phyloP scores from a whole-genome alignment of 2,888 invertebrate genomes.

The Meloe dianella region DNA sequence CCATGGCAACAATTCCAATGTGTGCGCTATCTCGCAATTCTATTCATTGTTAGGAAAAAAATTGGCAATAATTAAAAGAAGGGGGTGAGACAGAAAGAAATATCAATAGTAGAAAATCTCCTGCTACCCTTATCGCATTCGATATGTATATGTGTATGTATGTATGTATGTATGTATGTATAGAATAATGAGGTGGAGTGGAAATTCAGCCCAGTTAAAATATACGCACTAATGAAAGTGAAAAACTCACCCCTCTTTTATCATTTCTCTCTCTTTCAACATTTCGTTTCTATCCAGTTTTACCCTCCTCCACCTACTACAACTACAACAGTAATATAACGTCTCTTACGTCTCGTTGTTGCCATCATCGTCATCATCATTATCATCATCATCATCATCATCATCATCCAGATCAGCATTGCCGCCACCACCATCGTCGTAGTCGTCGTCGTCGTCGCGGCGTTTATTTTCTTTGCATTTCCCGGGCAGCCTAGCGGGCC shows the following conservation, averaged over 20 bases:
- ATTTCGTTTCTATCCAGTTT: conserved; percentile 16
- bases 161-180: conserved; percentile 16
- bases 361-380: conserved; percentile 3
- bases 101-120: too few species aligned
- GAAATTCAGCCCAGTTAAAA: conserved; percentile 35
- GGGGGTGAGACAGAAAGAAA: too few species aligned
- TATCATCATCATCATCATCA: not conserved
- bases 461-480: conserved; percentile 53
- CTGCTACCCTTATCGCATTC: too few species aligned
- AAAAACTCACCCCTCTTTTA: conserved; percentile 45
- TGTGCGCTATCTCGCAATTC: too few species aligned
- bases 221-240: conserved; percentile 53
- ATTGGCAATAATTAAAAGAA: not conserved
- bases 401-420: not conserved
- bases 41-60: not conserved
- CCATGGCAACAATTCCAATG: not conserved
- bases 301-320: conserved; percentile 34
- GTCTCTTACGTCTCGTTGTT: conserved; percentile 6
- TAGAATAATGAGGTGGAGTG: conserved; percentile 32
- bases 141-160: too few species aligned
- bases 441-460: conserved; percentile 27
- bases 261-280: conserved; percentile 17
- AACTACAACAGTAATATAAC: conserved; percentile 30
- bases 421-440: not conserved
- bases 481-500: conserved; percentile 50